A percentile compares a stretch with the other conserved stretches of the same genome.
Conservation (phyloP, 2,797 vertebrate species). For the Eospalax fontanierii region DNA sequence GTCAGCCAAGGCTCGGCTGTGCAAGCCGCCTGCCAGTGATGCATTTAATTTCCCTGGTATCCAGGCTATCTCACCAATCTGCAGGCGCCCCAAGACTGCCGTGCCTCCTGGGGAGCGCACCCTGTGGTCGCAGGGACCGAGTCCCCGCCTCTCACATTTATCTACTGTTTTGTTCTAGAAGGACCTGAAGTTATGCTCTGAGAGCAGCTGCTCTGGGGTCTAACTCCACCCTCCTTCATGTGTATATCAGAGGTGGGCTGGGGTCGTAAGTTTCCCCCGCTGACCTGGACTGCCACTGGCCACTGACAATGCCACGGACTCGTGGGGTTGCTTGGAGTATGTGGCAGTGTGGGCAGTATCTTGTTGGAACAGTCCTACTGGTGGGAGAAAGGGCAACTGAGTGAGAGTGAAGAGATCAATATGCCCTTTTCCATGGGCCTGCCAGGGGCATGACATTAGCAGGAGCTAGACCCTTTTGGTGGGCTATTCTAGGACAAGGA, state of each 20-base stretch:
- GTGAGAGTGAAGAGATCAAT: accelerated
- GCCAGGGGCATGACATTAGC: background rate
- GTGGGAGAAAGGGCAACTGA: background rate
- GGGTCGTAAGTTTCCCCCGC: accelerated
- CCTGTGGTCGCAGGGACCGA: background rate
- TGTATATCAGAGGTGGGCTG: background rate
- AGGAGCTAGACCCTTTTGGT: background rate
- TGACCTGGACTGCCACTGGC: too few species aligned
- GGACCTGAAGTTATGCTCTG: background rate
- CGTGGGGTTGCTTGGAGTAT: background rate
- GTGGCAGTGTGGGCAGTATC: accelerated
- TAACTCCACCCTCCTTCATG: accelerated
- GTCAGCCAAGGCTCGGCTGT: background rate
- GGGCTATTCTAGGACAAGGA: background rate
- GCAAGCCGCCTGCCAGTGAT: accelerated
- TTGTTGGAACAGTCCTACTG: too few species aligned
- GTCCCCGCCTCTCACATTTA: background rate
- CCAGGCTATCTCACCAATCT: background rate
- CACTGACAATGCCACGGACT: background rate
- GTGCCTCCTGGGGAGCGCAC: background rate
- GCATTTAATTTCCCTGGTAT: background rate
- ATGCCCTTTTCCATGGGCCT: background rate
- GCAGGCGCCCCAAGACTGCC: accelerated
- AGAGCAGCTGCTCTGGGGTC: background rate
- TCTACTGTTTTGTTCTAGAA: background rate